These are phyloP conservation scores for Melanotaenia boesemani DNA, from an alignment of 2,797 vertebrate genomes.

Conservation along the genomic window DNA sequence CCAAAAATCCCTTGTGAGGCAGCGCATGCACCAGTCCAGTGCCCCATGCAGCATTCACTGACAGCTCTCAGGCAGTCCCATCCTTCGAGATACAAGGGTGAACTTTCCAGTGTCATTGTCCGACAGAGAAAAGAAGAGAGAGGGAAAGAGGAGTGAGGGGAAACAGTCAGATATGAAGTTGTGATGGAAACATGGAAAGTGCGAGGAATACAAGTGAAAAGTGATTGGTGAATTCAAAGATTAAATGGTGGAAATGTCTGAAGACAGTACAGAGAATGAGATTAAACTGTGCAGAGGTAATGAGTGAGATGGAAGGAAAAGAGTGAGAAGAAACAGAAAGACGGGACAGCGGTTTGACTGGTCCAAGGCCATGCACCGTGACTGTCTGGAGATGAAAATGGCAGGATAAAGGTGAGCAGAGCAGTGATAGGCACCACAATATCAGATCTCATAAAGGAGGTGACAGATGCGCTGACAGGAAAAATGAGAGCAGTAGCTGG, in stretches of 20 bases:
- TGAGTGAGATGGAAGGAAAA: neutral
- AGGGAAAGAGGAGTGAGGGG: conserved; percentile 32
- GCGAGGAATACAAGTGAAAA: conserved; percentile 6
- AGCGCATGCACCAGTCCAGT: conserved; percentile 83
- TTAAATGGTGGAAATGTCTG: conserved; percentile 19
- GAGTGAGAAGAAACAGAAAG: conserved; percentile 30
- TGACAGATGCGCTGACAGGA: conserved; percentile 38
- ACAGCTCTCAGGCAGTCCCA: conserved; percentile 74
- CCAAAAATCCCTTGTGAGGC: conserved; percentile 58
- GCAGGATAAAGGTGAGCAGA: conserved; percentile 34
- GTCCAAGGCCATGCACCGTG: conserved; percentile 56
- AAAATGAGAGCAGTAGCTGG: conserved; percentile 42
- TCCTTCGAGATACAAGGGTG: conserved; percentile 66
- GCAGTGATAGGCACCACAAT: conserved; percentile 17
- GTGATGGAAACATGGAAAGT: conserved; percentile 27
- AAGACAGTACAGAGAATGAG: neutral
- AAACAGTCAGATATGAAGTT: conserved; percentile 19
- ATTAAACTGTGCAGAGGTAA: neutral
- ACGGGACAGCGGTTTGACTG: conserved; percentile 43
- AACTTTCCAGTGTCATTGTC: conserved; percentile 75
- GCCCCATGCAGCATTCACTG: conserved; percentile 86
- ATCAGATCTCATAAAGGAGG: conserved; percentile 42
- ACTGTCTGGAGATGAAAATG: conserved; percentile 27
- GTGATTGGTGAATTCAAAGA: conserved; percentile 12
- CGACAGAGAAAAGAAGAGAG: conserved; percentile 74